Evolutionary conservation across 2,113 vertebrate species (phyloP).

Genomic region (Pseudonaja textilis): DNA sequence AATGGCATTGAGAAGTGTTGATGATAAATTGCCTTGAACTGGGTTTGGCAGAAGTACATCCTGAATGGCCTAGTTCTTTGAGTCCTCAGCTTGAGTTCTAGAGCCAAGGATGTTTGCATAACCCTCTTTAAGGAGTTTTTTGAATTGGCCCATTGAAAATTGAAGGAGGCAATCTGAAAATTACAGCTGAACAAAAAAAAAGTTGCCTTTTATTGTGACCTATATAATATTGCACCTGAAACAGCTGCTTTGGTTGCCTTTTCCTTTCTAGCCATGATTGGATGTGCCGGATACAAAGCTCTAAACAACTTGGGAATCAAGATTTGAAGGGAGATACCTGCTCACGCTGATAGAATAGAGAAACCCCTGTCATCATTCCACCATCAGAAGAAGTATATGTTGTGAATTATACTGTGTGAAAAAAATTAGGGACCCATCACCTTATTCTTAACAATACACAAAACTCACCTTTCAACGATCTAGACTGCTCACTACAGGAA

Average conservation of each 20-base stretch:
- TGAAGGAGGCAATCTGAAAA: background rate
- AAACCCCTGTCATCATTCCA: background rate
- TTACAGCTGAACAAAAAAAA: background rate
- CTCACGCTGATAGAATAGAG: background rate
- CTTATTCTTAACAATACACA: background rate
- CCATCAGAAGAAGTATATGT: background rate
- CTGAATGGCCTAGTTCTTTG: constrained; percentile 1
- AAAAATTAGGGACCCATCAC: background rate
- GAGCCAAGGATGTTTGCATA: constrained; percentile 25
- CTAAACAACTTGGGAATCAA: background rate
- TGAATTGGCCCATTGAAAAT: background rate
- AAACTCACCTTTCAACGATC: background rate
- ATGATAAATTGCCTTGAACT: constrained; percentile 1
- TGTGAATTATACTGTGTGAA: background rate
- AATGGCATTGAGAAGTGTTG: background rate
- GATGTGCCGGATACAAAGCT: background rate
- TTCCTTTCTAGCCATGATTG: background rate
- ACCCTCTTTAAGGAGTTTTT: constrained; percentile 4
- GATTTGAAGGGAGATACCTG: background rate
- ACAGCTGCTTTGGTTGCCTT: background rate
- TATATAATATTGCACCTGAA: background rate
- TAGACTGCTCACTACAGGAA: background rate
- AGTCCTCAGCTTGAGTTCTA: background rate
- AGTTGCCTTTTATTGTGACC: background rate
- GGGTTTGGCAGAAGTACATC: background rate